A percentile compares a stretch with the other conserved stretches of the same genome.
These are phyloP conservation scores for Ganaspis brasiliensis DNA, from an alignment of 2,888 invertebrate species.

Conservation along the genomic window DNA sequence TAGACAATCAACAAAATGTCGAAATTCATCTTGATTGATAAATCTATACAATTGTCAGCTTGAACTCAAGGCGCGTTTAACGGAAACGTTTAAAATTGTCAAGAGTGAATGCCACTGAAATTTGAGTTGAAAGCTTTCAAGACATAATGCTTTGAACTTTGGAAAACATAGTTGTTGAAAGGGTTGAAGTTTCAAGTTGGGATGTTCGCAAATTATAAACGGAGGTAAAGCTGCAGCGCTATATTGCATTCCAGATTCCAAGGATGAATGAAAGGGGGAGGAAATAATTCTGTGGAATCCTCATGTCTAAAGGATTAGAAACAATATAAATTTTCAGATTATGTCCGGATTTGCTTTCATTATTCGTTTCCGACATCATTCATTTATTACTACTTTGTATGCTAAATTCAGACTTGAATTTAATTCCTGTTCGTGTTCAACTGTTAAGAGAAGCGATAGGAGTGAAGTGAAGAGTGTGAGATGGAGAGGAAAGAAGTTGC, in stretches of 20 bases:
- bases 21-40: too few relatives aligned
- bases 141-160: constrained; percentile 27
- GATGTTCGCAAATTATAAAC: constrained; percentile 16
- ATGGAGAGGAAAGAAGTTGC: constrained; percentile 7
- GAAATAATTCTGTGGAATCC: constrained; percentile 16
- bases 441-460: background rate
- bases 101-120: constrained; percentile 2
- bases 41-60: too few relatives aligned
- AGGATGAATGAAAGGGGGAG: constrained; percentile 8
- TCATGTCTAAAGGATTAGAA: constrained; percentile 9
- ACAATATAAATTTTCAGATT: constrained; percentile 28
- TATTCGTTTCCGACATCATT: constrained; percentile 18
- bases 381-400: constrained; percentile 12
- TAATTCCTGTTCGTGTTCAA: constrained; percentile 12
- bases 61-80: too few relatives aligned
- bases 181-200: constrained; percentile 22
- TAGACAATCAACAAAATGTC: too few relatives aligned
- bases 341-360: constrained; percentile 14
- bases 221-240: constrained; percentile 4
- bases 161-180: constrained; percentile 28
- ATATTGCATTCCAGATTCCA: constrained; percentile 24
- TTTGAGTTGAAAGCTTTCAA: constrained; percentile 34
- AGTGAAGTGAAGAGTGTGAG: background rate
- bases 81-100: constrained; percentile 2
- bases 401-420: constrained; percentile 7